Evolutionary conservation across 2,113 vertebrate species (phyloP), one percentile per base, ranked within the genome.

Genomic region (Coregonus clupeaformis): DNA sequence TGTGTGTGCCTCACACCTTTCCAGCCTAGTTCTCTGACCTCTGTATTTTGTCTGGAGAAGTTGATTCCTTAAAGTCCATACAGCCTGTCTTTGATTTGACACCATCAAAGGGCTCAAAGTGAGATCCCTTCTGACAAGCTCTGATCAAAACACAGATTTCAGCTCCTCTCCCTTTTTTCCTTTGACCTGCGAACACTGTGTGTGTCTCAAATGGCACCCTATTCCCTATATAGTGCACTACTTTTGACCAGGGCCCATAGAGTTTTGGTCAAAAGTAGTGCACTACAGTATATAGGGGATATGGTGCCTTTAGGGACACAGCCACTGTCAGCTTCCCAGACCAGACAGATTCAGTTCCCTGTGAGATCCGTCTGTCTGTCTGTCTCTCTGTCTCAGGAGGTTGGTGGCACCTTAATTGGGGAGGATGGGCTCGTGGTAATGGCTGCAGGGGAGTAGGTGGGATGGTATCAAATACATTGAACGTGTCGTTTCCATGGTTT

Each of bases 71-170:
- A 75, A n/a, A n/a, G n/a, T n/a, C n/a, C n/a, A n/a, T 77, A 77
- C 83, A 82, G 81, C 82, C 79, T 82, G 60, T 73, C 85, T 91
- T 91, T 91, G 88, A 90, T 88, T 92, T 89, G 82, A 86, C 82
- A 81, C 81, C 84, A 90, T 91, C 87, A 90, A 90, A 91, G 84
- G 73, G 68, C 75, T 88, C 79, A 79, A 79, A 86, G 83, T 85
- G 89, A 88, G 87, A 86, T 84, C 63, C 68, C 47, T 71, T 85
- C 87, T 87, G 84, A 90, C 84, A 85, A 86, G 85, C 62, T 74
- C 74, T 55, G 80, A 85, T 89, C 89, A 88, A 88, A 86, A 84
- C 79, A 88, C 78, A 79, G 76, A 80, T 83, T 79, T 78, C 79
- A 62, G n/a, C 80, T 72, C 72, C 72, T 42, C 79, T n/a, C 86